These are phyloP conservation scores for Chrysina gloriosa DNA, from an alignment of 2,888 invertebrate species.

Conservation along the genomic window DNA sequence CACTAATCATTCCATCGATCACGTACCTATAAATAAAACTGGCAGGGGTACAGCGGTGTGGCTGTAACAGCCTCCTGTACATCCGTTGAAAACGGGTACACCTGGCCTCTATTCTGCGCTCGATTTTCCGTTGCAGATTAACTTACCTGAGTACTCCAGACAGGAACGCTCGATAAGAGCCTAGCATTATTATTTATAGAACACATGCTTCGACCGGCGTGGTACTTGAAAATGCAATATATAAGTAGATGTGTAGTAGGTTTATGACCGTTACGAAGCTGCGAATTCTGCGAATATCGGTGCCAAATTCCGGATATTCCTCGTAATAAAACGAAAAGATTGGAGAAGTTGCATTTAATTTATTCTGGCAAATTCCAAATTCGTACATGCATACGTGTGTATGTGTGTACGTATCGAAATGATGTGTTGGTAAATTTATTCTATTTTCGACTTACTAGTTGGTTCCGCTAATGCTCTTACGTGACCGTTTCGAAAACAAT, in stretches of 20 bases:
- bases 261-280: not conserved
- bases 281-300: not conserved
- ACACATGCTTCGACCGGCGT: constrained; percentile 2
- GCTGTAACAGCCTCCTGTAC: not conserved
- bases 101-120: constrained; percentile 16
- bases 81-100: constrained; percentile 9
- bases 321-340: not conserved
- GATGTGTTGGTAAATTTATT: not conserved
- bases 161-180: constrained; percentile 10
- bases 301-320: not conserved
- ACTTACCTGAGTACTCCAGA: constrained; percentile 23
- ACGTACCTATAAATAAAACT: constrained; percentile 38
- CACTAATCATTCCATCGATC: constrained; percentile 38
- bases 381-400: too few species aligned
- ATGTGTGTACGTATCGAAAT: not conserved
- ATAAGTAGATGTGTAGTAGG: constrained; percentile 12
- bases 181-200: constrained; percentile 21
- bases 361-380: too few species aligned
- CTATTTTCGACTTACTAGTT: not conserved
- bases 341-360: constrained; percentile 6
- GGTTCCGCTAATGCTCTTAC: not conserved
- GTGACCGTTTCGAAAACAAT: constrained; percentile 14
- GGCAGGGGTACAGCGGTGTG: not conserved
- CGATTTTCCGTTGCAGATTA: constrained; percentile 5
- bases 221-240: constrained; percentile 12